Evolutionary conservation across 2,888 invertebrate species (phyloP), one percentile per base, ranked within the genome.

Genomic region (Luperina testacea): DNA sequence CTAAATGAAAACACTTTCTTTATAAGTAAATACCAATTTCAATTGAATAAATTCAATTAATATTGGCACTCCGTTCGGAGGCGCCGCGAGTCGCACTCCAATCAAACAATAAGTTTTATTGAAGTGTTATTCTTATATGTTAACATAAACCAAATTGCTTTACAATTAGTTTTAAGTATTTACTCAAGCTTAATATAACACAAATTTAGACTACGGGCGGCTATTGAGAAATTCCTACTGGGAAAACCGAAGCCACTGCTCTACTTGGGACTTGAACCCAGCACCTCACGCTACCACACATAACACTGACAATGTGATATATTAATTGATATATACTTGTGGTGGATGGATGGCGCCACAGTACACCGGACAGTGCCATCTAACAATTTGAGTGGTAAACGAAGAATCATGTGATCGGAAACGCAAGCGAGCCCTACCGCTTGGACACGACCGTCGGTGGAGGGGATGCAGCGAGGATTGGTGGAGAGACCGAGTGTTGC

Each of bases 41-140:
- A 83, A 81, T 83, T 70, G 61, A 80, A 83, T 57, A 80, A 70
- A 76, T 65, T 68, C 45, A 74, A 83, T 83, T 72, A 77, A 74
- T 83, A 65, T 64, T 32, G 38, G n/a, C 17, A 38, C 57, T 73
- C n/a, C 20, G n/a, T 67, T 59, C 57, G 57, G 82, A 48, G 42
- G n/a, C 45, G 27, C n/a, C 24, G 38, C 48, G 27, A 42, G 24
- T 45, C 53, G 53, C 32, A 6, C 68, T 76, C 53, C 67, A 57
- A 69, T 77, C 72, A 70, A 82, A 77, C 67, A 83, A 83, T 64
- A 63, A 67, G 57, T 80, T 73, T 65, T 65, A 80, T 70, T 71
- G 70, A 75, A 83, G 24, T 67, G 57, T 51, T 75, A 48, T 80
- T 38, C 32, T 38, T 38, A 38, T 38, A 38, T 6, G 59, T 67